Conservation (phyloP, 2,888 invertebrate species). For the Patella caerulea region DNA sequence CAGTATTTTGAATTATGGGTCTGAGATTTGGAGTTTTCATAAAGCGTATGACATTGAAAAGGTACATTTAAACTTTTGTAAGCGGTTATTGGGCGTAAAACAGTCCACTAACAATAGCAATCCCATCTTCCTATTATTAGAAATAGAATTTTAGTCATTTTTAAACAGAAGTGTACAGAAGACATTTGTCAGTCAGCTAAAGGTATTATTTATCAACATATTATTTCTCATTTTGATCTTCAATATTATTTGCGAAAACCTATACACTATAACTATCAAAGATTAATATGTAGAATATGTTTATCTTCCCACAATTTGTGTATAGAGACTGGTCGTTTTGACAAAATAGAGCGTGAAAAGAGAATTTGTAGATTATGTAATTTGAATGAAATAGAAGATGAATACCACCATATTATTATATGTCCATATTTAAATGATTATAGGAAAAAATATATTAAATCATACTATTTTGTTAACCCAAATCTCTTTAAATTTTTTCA, state of each 20-base stretch:
- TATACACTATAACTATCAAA: neutral
- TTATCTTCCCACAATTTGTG: constrained; percentile 1
- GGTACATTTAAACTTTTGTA: constrained; percentile 11
- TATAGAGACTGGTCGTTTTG: neutral
- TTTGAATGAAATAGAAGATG: constrained; percentile 2
- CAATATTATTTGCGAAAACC: neutral
- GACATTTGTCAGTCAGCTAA: neutral
- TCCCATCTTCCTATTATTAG: constrained; percentile 5
- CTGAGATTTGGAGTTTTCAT: constrained; percentile 14
- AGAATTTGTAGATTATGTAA: constrained; percentile 1
- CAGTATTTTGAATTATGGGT: constrained; percentile 12
- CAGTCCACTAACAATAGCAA: neutral
- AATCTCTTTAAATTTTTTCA: neutral
- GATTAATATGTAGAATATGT: neutral
- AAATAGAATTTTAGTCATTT: neutral
- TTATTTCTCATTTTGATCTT: neutral
- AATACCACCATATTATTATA: constrained; percentile 6
- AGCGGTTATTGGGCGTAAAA: constrained; percentile 4
- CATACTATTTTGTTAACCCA: neutral
- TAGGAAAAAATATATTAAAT: neutral
- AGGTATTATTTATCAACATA: neutral
- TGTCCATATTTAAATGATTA: neutral
- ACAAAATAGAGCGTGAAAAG: neutral
- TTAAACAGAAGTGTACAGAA: neutral
- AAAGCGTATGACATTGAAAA: constrained; percentile 7